These are phyloP conservation scores for Aspidiotus rigidus DNA, from an alignment of 2,888 invertebrate genomes.

Conservation along the genomic window DNA sequence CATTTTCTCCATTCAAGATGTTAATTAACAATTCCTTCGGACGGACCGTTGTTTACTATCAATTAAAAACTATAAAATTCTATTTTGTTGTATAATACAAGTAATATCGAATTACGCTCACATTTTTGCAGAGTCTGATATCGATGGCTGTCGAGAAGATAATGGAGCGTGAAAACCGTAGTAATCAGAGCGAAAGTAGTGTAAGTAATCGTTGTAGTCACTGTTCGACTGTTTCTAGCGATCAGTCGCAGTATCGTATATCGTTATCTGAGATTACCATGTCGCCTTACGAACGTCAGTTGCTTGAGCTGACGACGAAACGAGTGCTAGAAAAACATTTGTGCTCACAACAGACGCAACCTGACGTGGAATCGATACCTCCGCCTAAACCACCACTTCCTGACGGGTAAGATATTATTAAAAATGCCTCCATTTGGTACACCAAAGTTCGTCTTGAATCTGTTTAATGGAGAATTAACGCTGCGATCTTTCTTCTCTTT, in stretches of 20 bases:
- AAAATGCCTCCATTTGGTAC: too few relatives aligned
- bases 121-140: conserved; percentile 54
- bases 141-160: conserved; percentile 74
- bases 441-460: too few relatives aligned
- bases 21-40: too few relatives aligned
- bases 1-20: too few relatives aligned
- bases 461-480: too few relatives aligned
- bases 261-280: conserved; percentile 71
- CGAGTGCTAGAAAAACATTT: conserved; percentile 40
- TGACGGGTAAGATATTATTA: conserved; percentile 49
- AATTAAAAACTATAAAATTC: too few relatives aligned
- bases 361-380: conserved; percentile 51
- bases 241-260: conserved; percentile 40
- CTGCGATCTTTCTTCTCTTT: too few relatives aligned
- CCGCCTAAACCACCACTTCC: conserved; percentile 87
- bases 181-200: conserved; percentile 20
- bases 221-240: conserved; percentile 34
- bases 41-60: too few relatives aligned
- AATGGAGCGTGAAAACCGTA: conserved; percentile 36
- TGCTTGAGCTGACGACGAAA: conserved; percentile 51
- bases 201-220: conserved; percentile 26
- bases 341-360: conserved; percentile 65
- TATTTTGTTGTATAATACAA: too few relatives aligned
- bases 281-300: conserved; percentile 66
- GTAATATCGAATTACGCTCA: too few relatives aligned